Evolutionary conservation across 2,797 vertebrate genomes (phyloP), one percentile per base, ranked within the genome.

Genomic region (Moxostoma hubbsi): DNA sequence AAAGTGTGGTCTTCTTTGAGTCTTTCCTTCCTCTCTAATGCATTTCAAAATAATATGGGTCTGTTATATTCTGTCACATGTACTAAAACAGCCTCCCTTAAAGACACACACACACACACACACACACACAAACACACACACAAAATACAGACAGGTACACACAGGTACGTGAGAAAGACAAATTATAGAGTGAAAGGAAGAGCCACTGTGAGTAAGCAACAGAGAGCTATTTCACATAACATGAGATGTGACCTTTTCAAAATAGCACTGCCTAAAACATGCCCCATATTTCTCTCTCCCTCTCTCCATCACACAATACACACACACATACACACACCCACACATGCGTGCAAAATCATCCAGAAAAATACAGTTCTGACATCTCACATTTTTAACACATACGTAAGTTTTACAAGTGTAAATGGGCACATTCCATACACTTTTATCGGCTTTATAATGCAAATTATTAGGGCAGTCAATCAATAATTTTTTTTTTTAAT

Each of bases 201-300:
- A 67, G 63, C 58, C 59, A 49, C 11, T 45, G 46, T 81, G 66
- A 73, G 81, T 69, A 83, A 79, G 24, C 79, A 81, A 65, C 53
- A 57, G 50, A 54, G 71, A 74, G 24, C 43, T 74, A 67, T 82
- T 81, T 83, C 70, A 77, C 64, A 72, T 79, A 82, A 86, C 82
- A 87, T 79, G 58, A 86, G 63, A 82, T 55, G 62, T 87, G 85
- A 85, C 84, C 85, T 88, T 88, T 87, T 75, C 59, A 54, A 82
- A 81, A 81, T 64, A 82, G 79, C 75, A 49, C 76, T 77, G 69
- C 69, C 70, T 81, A 79, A 81, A 72, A 61, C 59, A 74, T 77
- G 59, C 62, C 58, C 43, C 7, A 13, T 61, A 36, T 71, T 16
- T 36, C 36, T 36, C 36, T 36, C 36, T 36, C 36, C 4, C 36